Percentiles rank a stretch among this genome's conserved stretches.
phyloP scores from a whole-genome alignment of 2,888 invertebrate species.

The Phengaris arion region DNA sequence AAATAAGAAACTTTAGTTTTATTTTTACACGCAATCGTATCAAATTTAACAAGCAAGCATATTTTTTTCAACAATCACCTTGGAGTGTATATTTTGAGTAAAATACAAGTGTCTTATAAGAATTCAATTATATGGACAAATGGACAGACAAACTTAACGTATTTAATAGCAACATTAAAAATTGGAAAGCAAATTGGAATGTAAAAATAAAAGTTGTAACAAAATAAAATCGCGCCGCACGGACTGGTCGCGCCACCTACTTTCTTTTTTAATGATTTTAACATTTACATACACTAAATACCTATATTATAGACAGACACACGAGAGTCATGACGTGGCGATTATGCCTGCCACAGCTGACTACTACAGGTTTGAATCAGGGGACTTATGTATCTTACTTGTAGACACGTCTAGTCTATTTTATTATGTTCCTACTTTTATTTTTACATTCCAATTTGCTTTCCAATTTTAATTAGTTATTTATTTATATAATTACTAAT shows the following conservation, averaged over 20 bases:
- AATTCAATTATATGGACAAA: background rate
- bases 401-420: background rate
- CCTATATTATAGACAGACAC: background rate
- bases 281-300: background rate
- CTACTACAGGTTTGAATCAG: background rate
- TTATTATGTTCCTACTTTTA: slow-evolving; percentile 15
- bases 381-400: too few species aligned
- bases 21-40: too few species aligned
- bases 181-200: slow-evolving; percentile 28
- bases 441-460: slow-evolving; percentile 25
- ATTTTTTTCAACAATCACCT: too few species aligned
- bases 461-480: background rate
- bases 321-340: background rate
- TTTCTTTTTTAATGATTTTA: slow-evolving; percentile 25
- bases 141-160: background rate
- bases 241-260: slow-evolving; percentile 17
- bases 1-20: too few species aligned
- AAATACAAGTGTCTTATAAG: too few species aligned
- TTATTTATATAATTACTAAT: too few species aligned
- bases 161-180: slow-evolving; percentile 6
- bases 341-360: background rate
- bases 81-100: too few species aligned
- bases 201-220: slow-evolving; percentile 22
- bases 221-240: slow-evolving; percentile 10
- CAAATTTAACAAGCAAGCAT: too few species aligned